phyloP scores from a whole-genome alignment of 2,113 vertebrate genomes.

The Sigmodon hispidus region DNA sequence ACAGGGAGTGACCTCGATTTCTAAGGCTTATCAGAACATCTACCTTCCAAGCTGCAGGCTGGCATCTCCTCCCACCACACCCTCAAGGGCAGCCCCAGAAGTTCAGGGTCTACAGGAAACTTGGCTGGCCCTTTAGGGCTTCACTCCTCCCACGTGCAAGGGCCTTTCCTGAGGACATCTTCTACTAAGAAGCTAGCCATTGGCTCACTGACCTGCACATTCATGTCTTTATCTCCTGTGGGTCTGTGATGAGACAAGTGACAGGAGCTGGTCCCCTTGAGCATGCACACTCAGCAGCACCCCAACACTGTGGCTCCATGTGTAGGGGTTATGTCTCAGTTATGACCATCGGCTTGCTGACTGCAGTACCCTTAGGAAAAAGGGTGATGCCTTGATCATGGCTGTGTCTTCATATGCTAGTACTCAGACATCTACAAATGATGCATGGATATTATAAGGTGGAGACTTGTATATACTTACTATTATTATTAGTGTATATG shows the following conservation, averaged over 20 bases:
- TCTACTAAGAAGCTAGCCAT: background rate
- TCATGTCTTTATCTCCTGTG: background rate
- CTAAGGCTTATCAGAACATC: background rate
- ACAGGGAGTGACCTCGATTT: background rate
- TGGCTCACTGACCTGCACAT: background rate
- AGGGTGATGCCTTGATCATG: background rate
- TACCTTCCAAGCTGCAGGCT: background rate
- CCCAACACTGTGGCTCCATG: background rate
- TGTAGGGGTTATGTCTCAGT: rapidly evolving
- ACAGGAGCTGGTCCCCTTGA: rapidly evolving
- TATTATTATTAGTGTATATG: background rate
- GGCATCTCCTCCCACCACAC: rapidly evolving
- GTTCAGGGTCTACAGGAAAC: background rate
- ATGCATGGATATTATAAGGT: background rate
- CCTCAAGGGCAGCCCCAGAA: background rate
- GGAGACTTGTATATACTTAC: background rate
- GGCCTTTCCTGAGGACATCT: background rate
- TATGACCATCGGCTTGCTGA: rapidly evolving
- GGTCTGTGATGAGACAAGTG: background rate
- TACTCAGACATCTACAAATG: too few relatives aligned
- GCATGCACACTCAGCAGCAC: background rate
- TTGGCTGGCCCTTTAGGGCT: background rate
- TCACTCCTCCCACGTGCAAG: background rate
- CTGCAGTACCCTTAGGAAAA: background rate
- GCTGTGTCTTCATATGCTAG: background rate